Conservation (phyloP, 92 coral and sea anemone species). For the Palythoa grandis region DNA sequence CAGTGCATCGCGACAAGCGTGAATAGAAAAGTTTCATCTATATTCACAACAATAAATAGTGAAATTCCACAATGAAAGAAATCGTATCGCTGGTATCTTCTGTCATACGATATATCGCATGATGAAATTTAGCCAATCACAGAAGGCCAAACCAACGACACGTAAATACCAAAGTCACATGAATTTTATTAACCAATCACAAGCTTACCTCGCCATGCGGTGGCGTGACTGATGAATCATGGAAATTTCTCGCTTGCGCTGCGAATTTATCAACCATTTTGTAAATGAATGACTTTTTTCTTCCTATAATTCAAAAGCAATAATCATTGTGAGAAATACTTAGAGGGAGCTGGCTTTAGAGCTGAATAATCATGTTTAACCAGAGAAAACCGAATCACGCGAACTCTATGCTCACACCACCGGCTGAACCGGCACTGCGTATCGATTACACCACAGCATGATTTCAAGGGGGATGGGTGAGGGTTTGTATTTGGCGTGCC, state of each 20-base stretch:
- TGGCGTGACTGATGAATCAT: conserved; percentile 32
- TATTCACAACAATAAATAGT: conserved; percentile 44
- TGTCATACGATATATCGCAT: conserved; percentile 76
- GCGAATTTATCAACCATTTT: not conserved
- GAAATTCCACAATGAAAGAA: conserved; percentile 31
- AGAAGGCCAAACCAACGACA: conserved; percentile 60
- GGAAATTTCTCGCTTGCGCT: not conserved
- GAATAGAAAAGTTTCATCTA: not conserved
- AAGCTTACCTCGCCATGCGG: conserved; percentile 29
- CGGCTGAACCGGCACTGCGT: too few relatives aligned
- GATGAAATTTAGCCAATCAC: conserved; percentile 79
- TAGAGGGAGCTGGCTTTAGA: too few relatives aligned
- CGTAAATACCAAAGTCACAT: conserved; percentile 48
- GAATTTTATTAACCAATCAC: conserved; percentile 53
- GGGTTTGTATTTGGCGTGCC: too few relatives aligned
- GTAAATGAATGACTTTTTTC: not conserved
- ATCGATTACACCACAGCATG: too few relatives aligned
- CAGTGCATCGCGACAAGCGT: conserved; percentile 75
- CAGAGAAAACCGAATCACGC: too few relatives aligned
- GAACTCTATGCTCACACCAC: too few relatives aligned
- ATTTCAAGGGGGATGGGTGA: too few relatives aligned
- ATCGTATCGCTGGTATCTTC: conserved; percentile 41
- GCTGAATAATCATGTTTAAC: too few relatives aligned
- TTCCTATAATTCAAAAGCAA: too few relatives aligned
- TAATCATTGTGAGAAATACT: too few relatives aligned